Percentiles rank a stretch among this genome's conserved stretches.
Conservation (phyloP, 1,140 invertebrate genomes). For the Papilio machaon region DNA sequence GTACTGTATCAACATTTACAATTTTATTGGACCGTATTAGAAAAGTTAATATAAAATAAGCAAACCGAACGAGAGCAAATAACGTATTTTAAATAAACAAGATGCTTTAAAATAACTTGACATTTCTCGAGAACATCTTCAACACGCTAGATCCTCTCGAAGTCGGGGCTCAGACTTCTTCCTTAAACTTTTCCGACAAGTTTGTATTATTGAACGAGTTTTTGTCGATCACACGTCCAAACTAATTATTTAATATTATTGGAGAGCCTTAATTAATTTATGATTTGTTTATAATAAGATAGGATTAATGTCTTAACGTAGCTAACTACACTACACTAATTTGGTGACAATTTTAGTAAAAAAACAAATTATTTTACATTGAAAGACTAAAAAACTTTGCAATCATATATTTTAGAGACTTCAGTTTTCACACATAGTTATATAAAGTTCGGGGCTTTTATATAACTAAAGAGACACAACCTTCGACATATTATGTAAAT, state of each 20-base stretch:
- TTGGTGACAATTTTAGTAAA: not conserved
- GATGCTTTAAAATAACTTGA: conserved; percentile 8
- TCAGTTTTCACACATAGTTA: not conserved
- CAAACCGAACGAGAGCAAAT: not conserved
- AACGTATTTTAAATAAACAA: not conserved
- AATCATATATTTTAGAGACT: too few relatives aligned
- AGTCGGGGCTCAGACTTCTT: not conserved
- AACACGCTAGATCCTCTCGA: not conserved
- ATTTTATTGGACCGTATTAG: not conserved
- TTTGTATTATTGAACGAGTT: conserved; percentile 4
- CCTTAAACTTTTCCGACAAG: not conserved
- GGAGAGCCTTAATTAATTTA: not conserved
- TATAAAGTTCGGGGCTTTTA: not conserved
- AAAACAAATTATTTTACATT: too few relatives aligned
- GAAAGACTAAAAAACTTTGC: too few relatives aligned
- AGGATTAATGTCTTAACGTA: too few relatives aligned
- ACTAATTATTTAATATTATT: not conserved
- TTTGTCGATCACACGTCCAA: not conserved
- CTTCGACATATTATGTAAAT: not conserved
- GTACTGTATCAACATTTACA: not conserved
- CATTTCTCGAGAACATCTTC: conserved; percentile 7
- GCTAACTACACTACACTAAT: not conserved
- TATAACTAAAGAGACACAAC: not conserved
- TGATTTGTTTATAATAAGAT: not conserved
- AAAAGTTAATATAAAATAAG: not conserved